Percentiles rank a stretch among this genome's conserved stretches.
phyloP scores from a whole-genome alignment of 2,888 invertebrate species.

The Volucella inflata region DNA sequence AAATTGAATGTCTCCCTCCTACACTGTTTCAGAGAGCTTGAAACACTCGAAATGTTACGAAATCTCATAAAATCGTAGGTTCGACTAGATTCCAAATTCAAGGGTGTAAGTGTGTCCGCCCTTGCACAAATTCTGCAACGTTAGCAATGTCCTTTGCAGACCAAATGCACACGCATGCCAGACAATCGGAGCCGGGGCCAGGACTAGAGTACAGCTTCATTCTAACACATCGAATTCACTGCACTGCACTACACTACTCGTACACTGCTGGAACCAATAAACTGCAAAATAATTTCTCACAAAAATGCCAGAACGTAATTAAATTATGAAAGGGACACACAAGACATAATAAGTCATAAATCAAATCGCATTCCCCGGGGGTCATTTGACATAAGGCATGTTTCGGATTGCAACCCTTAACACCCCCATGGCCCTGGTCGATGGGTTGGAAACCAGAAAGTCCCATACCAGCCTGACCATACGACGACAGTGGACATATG shows the following conservation, averaged over 20 bases:
- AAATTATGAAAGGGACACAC: conserved; percentile 76
- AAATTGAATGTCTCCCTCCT: conserved; percentile 49
- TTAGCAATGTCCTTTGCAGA: conserved; percentile 62
- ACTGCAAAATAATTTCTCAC: conserved; percentile 75
- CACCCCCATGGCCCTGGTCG: neutral
- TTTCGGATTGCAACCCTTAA: conserved; percentile 66
- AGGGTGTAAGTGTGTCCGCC: conserved; percentile 22
- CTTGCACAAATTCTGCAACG: conserved; percentile 72
- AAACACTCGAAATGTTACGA: conserved; percentile 33
- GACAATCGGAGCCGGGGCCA: neutral
- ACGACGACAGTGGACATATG: conserved; percentile 58
- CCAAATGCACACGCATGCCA: conserved; percentile 25
- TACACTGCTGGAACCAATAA: conserved; percentile 59
- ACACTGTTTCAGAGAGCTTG: neutral
- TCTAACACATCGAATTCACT: conserved; percentile 42
- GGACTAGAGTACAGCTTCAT: neutral
- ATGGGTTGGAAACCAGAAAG: conserved; percentile 48
- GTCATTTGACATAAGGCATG: conserved; percentile 75
- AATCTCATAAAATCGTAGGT: conserved; percentile 21
- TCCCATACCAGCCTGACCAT: conserved; percentile 1
- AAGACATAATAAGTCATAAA: conserved; percentile 76
- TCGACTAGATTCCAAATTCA: conserved; percentile 8
- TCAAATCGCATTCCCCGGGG: conserved; percentile 74
- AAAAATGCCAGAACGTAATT: conserved; percentile 76
- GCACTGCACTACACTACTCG: conserved; percentile 2